These are phyloP conservation scores for Yponomeuta malinellus DNA, from an alignment of 2,888 invertebrate genomes.

Conservation along the genomic window DNA sequence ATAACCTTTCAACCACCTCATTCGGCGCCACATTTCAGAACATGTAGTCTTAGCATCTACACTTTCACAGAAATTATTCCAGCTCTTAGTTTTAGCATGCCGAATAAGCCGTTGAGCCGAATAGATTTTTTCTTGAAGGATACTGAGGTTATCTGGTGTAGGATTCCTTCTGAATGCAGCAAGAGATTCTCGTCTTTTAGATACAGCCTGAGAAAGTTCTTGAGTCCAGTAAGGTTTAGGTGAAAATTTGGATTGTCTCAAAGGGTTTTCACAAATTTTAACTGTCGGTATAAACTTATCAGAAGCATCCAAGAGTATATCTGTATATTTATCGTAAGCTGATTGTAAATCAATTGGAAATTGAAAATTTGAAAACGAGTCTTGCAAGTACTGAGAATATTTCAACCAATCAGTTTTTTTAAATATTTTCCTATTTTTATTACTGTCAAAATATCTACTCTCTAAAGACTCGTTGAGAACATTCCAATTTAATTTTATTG, in stretches of 20 bases:
- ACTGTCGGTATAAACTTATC: background rate
- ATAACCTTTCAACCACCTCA: too few relatives aligned
- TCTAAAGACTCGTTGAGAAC: slow-evolving; percentile 20
- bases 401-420: slow-evolving; percentile 18
- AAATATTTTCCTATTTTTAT: slow-evolving; percentile 23
- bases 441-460: slow-evolving; percentile 18
- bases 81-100: slow-evolving; percentile 5
- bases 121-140: background rate
- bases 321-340: background rate
- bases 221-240: slow-evolving; percentile 11
- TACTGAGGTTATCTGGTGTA: slow-evolving; percentile 1
- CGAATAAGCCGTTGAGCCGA: background rate
- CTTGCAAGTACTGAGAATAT: background rate
- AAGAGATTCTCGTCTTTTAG: slow-evolving; percentile 2
- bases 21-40: too few relatives aligned
- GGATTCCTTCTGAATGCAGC: background rate
- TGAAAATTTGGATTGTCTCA: background rate
- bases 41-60: background rate
- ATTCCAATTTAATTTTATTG: slow-evolving; percentile 19
- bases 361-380: background rate
- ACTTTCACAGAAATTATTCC: slow-evolving; percentile 3
- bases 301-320: background rate
- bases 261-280: background rate
- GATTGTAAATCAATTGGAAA: background rate
- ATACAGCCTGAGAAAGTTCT: slow-evolving; percentile 2